These are phyloP conservation scores for Drosophila rufa DNA, from an alignment of 1,140 invertebrate genomes.

Conservation along the genomic window DNA sequence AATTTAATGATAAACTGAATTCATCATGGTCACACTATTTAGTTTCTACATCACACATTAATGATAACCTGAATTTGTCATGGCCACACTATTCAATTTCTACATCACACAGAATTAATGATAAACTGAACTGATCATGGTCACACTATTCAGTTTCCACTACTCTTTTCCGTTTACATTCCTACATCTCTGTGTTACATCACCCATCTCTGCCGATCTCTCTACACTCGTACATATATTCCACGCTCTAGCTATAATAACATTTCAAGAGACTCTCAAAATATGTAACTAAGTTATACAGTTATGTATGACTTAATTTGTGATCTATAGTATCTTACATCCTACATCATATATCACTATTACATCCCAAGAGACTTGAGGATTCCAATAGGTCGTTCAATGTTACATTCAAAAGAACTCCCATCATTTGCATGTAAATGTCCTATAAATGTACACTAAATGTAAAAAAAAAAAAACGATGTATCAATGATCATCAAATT, in stretches of 20 bases:
- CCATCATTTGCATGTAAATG: conserved; percentile 45
- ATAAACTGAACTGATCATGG: conserved; percentile 7
- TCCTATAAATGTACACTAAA: conserved; percentile 33
- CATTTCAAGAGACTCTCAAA: conserved; percentile 14
- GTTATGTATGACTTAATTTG: conserved; percentile 9
- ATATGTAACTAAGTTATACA: conserved; percentile 14
- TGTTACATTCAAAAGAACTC: conserved; percentile 8
- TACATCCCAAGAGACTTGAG: not conserved
- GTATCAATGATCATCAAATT: conserved; percentile 6
- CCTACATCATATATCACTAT: not conserved
- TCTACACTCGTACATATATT: conserved; percentile 7
- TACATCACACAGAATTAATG: conserved; percentile 32
- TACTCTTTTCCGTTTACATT: conserved; percentile 4
- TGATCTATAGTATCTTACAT: conserved; percentile 2
- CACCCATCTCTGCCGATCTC: conserved; percentile 26
- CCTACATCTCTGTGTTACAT: conserved; percentile 22
- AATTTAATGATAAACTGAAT: conserved; percentile 17
- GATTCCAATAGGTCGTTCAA: conserved; percentile 3
- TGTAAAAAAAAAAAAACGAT: conserved; percentile 11
- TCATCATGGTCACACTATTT: not conserved
- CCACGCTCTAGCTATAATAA: conserved; percentile 24
- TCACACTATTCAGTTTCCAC: conserved; percentile 1
- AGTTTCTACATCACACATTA: conserved; percentile 37
- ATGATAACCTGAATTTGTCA: conserved; percentile 12
- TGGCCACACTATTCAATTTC: conserved; percentile 4